phyloP scores from a whole-genome alignment of 1,140 invertebrate genomes.

The Philopotamus ludificatus region DNA sequence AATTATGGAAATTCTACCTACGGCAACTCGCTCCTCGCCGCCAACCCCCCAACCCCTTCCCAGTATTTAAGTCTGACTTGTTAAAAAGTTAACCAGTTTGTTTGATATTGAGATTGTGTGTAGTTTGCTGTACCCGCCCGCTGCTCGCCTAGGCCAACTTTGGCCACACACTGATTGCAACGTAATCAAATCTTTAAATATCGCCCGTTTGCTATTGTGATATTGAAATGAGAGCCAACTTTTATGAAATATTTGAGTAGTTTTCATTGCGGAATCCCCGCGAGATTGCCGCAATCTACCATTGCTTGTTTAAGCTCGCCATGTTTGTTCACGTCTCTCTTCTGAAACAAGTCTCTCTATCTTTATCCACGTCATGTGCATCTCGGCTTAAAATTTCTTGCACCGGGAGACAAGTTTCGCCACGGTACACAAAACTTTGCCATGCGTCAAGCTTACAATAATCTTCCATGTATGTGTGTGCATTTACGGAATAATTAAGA shows the following conservation, averaged over 20 bases:
- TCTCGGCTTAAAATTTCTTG: slow-evolving; percentile 12
- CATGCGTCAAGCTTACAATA: too few relatives aligned
- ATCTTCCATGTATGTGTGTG: too few relatives aligned
- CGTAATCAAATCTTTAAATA: too few relatives aligned
- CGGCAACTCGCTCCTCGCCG: not conserved
- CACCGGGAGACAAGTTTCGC: not conserved
- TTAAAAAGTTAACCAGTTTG: slow-evolving; percentile 38
- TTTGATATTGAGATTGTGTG: slow-evolving; percentile 36
- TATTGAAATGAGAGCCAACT: too few relatives aligned
- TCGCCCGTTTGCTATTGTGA: too few relatives aligned
- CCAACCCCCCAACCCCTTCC: not conserved
- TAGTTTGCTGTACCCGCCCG: not conserved
- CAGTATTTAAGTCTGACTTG: slow-evolving; percentile 21
- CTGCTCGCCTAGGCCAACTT: not conserved
- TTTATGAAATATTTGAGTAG: slow-evolving; percentile 7
- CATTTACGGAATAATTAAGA: too few relatives aligned
- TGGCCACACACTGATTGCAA: not conserved
- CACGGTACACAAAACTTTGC: too few relatives aligned
- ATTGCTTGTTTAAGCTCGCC: slow-evolving; percentile 10
- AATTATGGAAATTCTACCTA: slow-evolving; percentile 28
- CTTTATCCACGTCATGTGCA: slow-evolving; percentile 18
- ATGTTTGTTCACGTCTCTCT: slow-evolving; percentile 7
- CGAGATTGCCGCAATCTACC: slow-evolving; percentile 7
- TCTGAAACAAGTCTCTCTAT: not conserved
- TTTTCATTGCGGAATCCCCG: slow-evolving; percentile 5